Evolutionary conservation across 2,113 vertebrate genomes (phyloP).

Genomic region (Vicugna pacos): DNA sequence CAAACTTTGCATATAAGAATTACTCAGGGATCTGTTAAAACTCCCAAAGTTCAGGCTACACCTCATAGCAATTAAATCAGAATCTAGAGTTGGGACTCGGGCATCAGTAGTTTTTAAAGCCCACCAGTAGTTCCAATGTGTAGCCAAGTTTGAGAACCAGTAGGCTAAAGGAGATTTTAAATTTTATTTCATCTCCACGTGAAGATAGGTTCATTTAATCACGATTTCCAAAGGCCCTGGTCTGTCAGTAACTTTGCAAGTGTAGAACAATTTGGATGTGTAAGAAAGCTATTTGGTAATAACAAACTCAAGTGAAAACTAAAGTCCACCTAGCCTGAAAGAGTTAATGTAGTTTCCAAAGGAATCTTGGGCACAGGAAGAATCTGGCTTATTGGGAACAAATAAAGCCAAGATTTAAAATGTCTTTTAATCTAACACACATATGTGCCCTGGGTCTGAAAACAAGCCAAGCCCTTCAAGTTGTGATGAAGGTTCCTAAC

Average conservation of each 20-base stretch:
- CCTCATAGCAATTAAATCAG: background rate
- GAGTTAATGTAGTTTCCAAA: slow-evolving; percentile 34
- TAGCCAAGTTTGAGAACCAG: background rate
- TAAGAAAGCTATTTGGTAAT: slow-evolving; percentile 21
- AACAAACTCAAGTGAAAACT: background rate
- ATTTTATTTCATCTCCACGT: slow-evolving; percentile 26
- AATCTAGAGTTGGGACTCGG: background rate
- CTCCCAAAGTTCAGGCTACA: background rate
- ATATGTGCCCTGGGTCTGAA: slow-evolving; percentile 8
- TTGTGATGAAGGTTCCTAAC: background rate
- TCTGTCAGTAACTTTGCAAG: background rate
- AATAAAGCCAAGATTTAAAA: slow-evolving; percentile 42
- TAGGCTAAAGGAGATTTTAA: background rate
- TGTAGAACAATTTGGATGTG: background rate
- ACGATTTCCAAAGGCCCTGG: background rate
- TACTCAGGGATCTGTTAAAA: background rate
- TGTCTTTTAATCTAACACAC: slow-evolving; percentile 20
- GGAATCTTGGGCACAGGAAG: background rate
- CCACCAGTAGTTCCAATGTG: background rate
- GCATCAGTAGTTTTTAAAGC: background rate
- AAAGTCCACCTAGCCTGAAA: background rate
- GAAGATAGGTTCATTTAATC: slow-evolving; percentile 9
- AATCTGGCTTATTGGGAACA: background rate
- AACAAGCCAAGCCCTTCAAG: background rate
- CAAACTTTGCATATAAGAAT: background rate